Evolutionary conservation across 2,888 invertebrate genomes (phyloP).

Genomic region (Sinhomidia bicolor): DNA sequence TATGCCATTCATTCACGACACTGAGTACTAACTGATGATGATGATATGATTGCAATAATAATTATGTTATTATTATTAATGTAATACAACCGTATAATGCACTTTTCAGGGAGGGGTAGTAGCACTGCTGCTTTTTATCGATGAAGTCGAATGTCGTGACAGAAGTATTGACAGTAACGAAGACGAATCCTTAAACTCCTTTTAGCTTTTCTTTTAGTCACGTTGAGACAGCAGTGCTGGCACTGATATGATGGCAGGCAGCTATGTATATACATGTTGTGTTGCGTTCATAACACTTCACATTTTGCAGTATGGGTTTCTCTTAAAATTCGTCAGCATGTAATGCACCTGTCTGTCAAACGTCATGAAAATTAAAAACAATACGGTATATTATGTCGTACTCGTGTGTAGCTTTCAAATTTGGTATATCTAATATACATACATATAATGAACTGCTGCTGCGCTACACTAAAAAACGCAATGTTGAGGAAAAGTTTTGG

Average conservation of each 20-base stretch:
- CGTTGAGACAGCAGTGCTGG: not conserved
- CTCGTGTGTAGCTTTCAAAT: too few species aligned
- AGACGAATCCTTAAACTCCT: slow-evolving; percentile 13
- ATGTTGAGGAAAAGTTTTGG: too few species aligned
- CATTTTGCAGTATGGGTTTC: too few species aligned
- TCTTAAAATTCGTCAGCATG: not conserved
- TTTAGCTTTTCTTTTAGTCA: not conserved
- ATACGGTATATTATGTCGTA: too few species aligned
- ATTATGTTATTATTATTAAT: too few species aligned
- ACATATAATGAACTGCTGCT: too few species aligned
- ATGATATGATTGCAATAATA: slow-evolving; percentile 17
- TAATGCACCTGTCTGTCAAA: slow-evolving; percentile 17
- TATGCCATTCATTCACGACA: too few species aligned
- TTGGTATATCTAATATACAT: too few species aligned
- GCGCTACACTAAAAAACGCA: too few species aligned
- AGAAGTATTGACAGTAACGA: slow-evolving; percentile 35
- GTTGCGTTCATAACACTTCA: too few species aligned
- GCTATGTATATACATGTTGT: too few species aligned
- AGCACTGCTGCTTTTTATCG: not conserved
- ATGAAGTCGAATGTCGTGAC: not conserved
- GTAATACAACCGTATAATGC: not conserved
- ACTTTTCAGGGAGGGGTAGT: not conserved
- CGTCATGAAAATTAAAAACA: not conserved
- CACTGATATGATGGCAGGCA: not conserved
- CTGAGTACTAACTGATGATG: not conserved